Base-by-base conservation (phyloP, 2,797 vertebrate genomes). In the Sarcoramphus papa region DNA sequence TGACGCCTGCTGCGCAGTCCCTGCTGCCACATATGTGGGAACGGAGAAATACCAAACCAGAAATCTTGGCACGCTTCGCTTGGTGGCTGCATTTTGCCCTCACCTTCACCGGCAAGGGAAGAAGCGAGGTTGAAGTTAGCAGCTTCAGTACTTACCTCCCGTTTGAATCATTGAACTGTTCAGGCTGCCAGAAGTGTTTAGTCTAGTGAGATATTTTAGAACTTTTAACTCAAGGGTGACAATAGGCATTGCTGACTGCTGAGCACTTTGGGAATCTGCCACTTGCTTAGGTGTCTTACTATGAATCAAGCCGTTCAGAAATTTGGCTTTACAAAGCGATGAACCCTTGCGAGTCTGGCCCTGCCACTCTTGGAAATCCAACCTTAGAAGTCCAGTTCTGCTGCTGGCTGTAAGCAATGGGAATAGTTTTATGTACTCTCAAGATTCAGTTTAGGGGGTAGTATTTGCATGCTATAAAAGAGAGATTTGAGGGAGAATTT, bases 21-120 rank as follows among this genome's bases (percentile, higher is more conserved):
- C 57, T 25, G 43, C 50, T 60, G 54, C 53, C 40, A 14, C 0
- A 0, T 45, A 4, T 7, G 23, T 1, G 6, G 78, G 21, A 53
- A 30, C 0, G 1, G 45, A 70, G 87, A 40, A 37, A 28, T 17
- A 14, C 21, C 70, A 9, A 9, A 0, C 3, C 35, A 1, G 54
- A 60, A 57, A 43, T 13, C 21, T 45, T 48, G 35, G 37, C 64
- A 37, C 1, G 1, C 43, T 43, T 65, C 1, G 1, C 54, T 54
- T 12, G 17, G 41, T n/a, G 74, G 18, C 70, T 48, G 78, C 9
- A 1, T 78, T 69, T 67, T 27, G 9, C 43, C 53, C n/a, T 57
- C 6, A 7, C 70, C 43, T 16, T 56, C 51, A 6, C 21, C 0
- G 0, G 43, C 10, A 9, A 13, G 50, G 63, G 69, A 67, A 50